Evolutionary conservation across 2,113 vertebrate species (phyloP), one percentile per base, ranked within the genome.

Genomic region (Cryptoleucopteryx plumbea): DNA sequence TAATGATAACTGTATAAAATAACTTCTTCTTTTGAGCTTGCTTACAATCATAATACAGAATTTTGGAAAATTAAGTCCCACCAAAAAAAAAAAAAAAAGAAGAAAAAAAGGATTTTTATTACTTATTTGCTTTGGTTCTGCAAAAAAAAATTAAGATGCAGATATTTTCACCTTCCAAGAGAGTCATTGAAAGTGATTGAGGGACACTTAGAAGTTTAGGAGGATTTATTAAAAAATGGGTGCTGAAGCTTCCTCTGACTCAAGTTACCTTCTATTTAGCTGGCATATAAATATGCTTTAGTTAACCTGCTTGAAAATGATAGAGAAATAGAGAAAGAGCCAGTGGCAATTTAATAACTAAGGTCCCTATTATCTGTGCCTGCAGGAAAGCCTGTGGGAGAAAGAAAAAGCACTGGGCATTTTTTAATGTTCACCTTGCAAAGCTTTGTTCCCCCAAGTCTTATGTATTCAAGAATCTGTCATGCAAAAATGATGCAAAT

Each of bases 391-490:
- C 79, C 94, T 88, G 34, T 71, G 88, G 75, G 80, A 94, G 55
- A 85, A 86, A 47, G 50, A 34, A 94, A 72, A 73, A 83, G 9
- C 73, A 75, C 25, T 91, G 71, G 71, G 27, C 34, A 47, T 88
- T 95, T 91, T 89, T 47, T 40, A 87, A 91, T 38, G 21, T 82
- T 94, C 94, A 94, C 66, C 82, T 95, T 94, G 70, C 32, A 90
- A 92, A 91, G 36, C 70, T 68, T 87, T 48, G 36, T 38, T 74
- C 27, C 45, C n/a, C 40, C 27, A 93, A 86, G 66, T 50, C 50
- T 71, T 66, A 36, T 38, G 48, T 31, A 55, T 80, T 88, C 32
- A 88, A 73, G 96, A 92, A 83, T 47, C 53, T 95, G 66, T 77
- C 91, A 91, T 68, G 68, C 38, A 79, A 82, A 90, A 93, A 94